A percentile compares a stretch with the other conserved stretches of the same genome.
These are phyloP conservation scores for Caenorhabditis becei DNA, from an alignment of 2,888 invertebrate genomes.

Conservation along the genomic window DNA sequence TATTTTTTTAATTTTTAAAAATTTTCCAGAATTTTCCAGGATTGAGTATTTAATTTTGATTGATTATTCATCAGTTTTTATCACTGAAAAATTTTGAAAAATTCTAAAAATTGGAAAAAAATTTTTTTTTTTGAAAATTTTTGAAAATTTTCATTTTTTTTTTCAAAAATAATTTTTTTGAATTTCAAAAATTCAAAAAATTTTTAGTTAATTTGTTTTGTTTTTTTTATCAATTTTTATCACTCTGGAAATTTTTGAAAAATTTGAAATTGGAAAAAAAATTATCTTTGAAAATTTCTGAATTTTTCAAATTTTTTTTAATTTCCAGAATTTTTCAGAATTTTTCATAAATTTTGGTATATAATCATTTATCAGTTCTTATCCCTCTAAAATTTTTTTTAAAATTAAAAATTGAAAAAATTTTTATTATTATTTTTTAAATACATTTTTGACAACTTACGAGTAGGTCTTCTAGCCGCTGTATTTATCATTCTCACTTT, in stretches of 20 bases:
- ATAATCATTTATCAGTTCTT: too few relatives aligned
- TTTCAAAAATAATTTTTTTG: conserved; percentile 1
- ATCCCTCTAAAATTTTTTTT: background rate
- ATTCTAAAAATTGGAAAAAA: background rate
- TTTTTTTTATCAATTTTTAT: background rate
- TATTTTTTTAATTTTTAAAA: too few relatives aligned
- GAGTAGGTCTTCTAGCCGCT: conserved; percentile 44
- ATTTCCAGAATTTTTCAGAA: background rate
- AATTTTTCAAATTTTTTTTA: conserved; percentile 3
- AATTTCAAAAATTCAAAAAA: too few relatives aligned
- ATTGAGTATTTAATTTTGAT: too few relatives aligned
- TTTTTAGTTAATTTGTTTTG: too few relatives aligned
- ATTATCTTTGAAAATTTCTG: too few relatives aligned
- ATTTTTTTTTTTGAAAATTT: conserved; percentile 4
- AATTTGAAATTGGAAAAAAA: too few relatives aligned
- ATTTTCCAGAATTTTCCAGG: too few relatives aligned
- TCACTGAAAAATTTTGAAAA: too few relatives aligned
- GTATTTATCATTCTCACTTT: conserved; percentile 23
- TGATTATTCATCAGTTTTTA: too few relatives aligned
- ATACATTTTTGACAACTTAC: conserved; percentile 34
- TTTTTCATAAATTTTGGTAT: conserved; percentile 10
- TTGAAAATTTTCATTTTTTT: too few relatives aligned
- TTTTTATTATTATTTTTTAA: background rate
- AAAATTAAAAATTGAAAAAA: background rate
- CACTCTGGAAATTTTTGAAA: too few relatives aligned